Base-by-base conservation (phyloP, 2,113 vertebrate species). In the Chroicocephalus ridibundus region DNA sequence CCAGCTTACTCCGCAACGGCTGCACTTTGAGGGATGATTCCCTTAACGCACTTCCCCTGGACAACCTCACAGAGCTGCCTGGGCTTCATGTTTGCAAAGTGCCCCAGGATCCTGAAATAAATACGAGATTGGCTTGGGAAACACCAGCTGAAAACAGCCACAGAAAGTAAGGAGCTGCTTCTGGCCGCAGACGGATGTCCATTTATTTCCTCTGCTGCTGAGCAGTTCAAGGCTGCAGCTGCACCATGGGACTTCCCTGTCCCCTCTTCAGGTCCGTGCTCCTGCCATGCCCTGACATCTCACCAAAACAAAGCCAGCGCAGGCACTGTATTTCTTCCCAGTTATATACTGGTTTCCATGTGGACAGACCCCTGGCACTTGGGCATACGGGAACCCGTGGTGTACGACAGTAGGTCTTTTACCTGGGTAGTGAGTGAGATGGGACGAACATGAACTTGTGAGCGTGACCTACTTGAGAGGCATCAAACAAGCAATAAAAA, bases 71-170 rank as follows among this genome's bases (percentile, higher is more conserved):
- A 40, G 79, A 71, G 36, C 38, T 29, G 15, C 64, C 80, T 44
- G 1, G 38, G 58, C 16, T 81, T 14, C 8, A 6, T 1, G 17
- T 51, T 44, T 60, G 46, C 27, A 11, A 52, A 81, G 19, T 9
- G 15, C 46, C 29, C 29, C 0, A 5, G 40, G 69, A 85, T 44
- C 46, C 66, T n/a, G 34, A 47, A 78, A 47, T 62, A 68, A 62
- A 64, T 13, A 8, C 0, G 0, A 40, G 55, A 16, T 9, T 17
- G 42, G 29, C 36, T 85, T 21, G 11, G 10, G 7, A 21, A 61
- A 69, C 9, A 4, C 26, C 54, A 49, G 55, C 75, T 58, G 65
- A 10, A 47, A 80, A 40, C 21, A 46, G 38, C 5, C 46, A 7
- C 12, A 8, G 44, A 5, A 29, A 13, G 46, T 1, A 6, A 61